phyloP scores from a whole-genome alignment of 2,888 invertebrate genomes.

The Cyclophora punctaria region DNA sequence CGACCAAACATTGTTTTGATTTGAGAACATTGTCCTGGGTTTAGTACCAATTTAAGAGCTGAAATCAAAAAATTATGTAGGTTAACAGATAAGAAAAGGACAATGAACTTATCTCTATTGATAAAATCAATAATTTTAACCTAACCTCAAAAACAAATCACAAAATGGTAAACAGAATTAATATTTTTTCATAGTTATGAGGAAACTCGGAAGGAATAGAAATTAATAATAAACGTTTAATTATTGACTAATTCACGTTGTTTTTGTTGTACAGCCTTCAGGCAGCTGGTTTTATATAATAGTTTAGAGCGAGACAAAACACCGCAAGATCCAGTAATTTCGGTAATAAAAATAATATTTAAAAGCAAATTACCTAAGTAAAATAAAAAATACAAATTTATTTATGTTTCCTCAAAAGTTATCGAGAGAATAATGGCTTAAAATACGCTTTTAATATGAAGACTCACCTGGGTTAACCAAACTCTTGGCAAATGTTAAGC shows the following conservation, averaged over 20 bases:
- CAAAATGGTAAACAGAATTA: neutral
- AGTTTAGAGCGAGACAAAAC: no score
- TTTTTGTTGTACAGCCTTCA: no score
- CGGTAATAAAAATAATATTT: no score
- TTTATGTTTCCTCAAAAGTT: no score
- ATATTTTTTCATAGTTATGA: no score
- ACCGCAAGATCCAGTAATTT: no score
- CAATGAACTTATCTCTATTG: neutral
- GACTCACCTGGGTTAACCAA: constrained; percentile 64
- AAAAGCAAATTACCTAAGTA: no score
- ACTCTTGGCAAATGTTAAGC: constrained; percentile 65
- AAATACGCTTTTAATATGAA: no score
- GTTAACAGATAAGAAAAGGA: neutral
- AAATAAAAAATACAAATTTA: no score
- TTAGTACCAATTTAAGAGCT: constrained; percentile 61
- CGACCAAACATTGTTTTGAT: constrained; percentile 33
- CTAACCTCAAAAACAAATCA: constrained; percentile 27
- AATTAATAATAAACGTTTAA: constrained; percentile 1
- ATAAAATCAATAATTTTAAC: constrained; percentile 24
- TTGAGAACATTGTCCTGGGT: constrained; percentile 50
- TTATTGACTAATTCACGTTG: no score
- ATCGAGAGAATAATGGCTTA: no score
- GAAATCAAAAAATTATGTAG: constrained; percentile 19
- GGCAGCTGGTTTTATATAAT: no score
- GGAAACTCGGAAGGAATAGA: neutral